Evolutionary conservation across 2,113 vertebrate species (phyloP).

Genomic region (Sinocyclocheilus anshuiensis): DNA sequence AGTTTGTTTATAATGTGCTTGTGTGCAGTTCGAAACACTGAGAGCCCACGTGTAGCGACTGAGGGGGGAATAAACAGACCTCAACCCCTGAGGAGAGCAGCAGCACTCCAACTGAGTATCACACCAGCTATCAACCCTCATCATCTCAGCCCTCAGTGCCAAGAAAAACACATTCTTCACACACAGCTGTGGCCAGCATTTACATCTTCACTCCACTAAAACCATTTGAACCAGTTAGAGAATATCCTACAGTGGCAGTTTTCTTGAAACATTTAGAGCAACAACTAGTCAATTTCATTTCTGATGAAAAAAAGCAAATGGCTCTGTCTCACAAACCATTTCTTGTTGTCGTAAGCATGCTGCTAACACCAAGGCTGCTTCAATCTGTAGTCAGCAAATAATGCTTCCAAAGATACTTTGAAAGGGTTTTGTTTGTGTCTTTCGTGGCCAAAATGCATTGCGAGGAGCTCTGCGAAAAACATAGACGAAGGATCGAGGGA

Average conservation of each 20-base stretch:
- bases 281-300: background rate
- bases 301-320: background rate
- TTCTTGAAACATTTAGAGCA: background rate
- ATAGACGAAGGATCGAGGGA: background rate
- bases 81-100: slow-evolving; percentile 44
- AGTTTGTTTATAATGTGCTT: background rate
- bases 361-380: background rate
- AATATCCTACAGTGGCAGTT: background rate
- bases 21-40: background rate
- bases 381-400: background rate
- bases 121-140: slow-evolving; percentile 59
- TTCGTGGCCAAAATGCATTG: background rate
- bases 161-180: slow-evolving; percentile 25
- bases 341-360: background rate
- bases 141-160: slow-evolving; percentile 51
- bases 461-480: background rate
- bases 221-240: background rate
- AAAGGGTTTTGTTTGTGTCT: background rate
- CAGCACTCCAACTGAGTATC: slow-evolving; percentile 56
- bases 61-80: slow-evolving; percentile 4
- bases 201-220: slow-evolving; percentile 9
- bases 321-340: slow-evolving; percentile 19
- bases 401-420: background rate
- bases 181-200: slow-evolving; percentile 26
- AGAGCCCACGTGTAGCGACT: slow-evolving; percentile 18